Evolutionary conservation across 37 sponge, comb jelly and placozoan genomes (phyloP).

Genomic region (Halichondria panicea): DNA sequence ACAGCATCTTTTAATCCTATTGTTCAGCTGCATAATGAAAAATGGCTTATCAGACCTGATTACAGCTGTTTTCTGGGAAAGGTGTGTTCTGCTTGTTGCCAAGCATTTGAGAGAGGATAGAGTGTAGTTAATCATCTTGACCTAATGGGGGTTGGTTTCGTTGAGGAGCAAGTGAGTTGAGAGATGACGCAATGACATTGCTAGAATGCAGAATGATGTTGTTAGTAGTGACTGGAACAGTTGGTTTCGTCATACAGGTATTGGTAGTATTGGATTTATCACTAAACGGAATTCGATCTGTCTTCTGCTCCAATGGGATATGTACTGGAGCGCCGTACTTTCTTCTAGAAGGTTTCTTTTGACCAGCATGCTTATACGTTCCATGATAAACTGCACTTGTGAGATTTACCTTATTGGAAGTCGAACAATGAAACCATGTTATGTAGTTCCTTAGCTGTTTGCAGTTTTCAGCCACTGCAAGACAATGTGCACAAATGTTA

Average conservation of each 20-base stretch:
- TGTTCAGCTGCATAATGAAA: too few species aligned
- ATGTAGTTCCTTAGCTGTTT: neutral
- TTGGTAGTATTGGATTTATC: neutral
- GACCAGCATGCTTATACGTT: slow-evolving; percentile 5
- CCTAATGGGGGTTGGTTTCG: neutral
- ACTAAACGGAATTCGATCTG: slow-evolving; percentile 2
- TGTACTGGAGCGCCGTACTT: slow-evolving; percentile 4
- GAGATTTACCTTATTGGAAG: neutral
- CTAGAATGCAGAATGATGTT: neutral
- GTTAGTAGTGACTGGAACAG: neutral
- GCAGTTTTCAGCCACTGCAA: slow-evolving; percentile 2
- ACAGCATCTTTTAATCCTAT: too few species aligned
- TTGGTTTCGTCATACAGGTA: too few species aligned
- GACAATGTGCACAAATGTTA: neutral
- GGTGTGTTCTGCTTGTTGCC: neutral
- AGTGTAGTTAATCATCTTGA: too few species aligned
- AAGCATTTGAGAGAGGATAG: neutral
- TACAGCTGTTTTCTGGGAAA: neutral
- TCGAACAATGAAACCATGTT: slow-evolving; percentile 1
- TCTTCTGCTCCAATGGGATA: neutral
- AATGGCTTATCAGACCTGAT: neutral
- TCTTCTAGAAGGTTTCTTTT: slow-evolving; percentile 5
- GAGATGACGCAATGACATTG: neutral
- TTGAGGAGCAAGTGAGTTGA: neutral
- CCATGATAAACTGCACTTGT: slow-evolving; percentile 5